Evolutionary conservation across 2,888 invertebrate species (phyloP), one percentile per base, ranked within the genome.

Genomic region (Leptopilina syphax): DNA sequence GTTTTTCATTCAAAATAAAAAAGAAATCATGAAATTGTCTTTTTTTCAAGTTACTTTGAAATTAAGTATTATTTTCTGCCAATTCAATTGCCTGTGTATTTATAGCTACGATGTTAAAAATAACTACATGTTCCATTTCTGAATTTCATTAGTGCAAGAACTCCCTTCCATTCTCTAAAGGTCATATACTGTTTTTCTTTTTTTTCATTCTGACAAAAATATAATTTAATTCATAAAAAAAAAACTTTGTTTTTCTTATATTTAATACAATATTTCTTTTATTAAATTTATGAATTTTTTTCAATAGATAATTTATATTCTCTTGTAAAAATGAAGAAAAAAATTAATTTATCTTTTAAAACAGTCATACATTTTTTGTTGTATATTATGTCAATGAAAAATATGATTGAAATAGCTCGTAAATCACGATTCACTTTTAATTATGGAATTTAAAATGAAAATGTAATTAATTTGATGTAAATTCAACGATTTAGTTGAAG

Each of bases 91-190:
- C 63, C 24, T 27, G 57, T n/a, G 9, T 57, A 73, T 54, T n/a
- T 73, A 34, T 73, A 73, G 73, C 34, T 6, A n/a, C 27, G 73
- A 73, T 13, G 73, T 34, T 73, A 57, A 73, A 73, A 73, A 73
- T 73, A 73, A 73, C 73, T 54, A 73, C 73, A 57, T 73, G 73
- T 34, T 73, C 73, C 73, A 73, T 73, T 73, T 73, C 73, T 73
- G 57, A 73, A 73, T 54, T 34, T 73, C 34, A 54, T 57, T 34
- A 73, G 34, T 8, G 57, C n/a, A n/a, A 57, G 27, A 54, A 57
- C 73, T 54, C 57, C n/a, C 54, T 73, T 57, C 34, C n/a, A 73
- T 73, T 73, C 54, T 57, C 73, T 73, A 57, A 57, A 73, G 73
- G 57, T 73, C 73, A 73, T 57, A 4, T 57, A 24, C n/a, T 34